Evolutionary conservation across 2,797 vertebrate species (phyloP).

Genomic region (Tenualosa ilisha): DNA sequence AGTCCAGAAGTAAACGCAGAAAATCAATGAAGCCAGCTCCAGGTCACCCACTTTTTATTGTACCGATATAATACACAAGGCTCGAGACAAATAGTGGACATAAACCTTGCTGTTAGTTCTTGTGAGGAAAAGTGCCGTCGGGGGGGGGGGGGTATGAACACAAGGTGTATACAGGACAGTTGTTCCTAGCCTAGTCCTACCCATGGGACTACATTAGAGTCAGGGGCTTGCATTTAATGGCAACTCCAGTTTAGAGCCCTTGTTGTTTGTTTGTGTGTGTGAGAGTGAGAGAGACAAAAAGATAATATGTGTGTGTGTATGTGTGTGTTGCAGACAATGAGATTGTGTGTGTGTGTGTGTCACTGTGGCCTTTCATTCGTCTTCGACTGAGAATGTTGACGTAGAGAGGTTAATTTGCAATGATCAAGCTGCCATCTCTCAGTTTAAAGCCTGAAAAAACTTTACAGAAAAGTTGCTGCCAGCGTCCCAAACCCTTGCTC

Average conservation of each 20-base stretch:
- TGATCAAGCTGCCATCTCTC: slow-evolving; percentile 4
- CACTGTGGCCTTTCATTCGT: background rate
- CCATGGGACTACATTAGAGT: background rate
- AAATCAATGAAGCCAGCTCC: slow-evolving; percentile 54
- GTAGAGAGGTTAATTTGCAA: slow-evolving; percentile 19
- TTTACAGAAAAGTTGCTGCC: background rate
- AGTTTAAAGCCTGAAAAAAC: background rate
- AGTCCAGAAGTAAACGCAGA: slow-evolving; percentile 58
- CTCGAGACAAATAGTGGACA: slow-evolving; percentile 55
- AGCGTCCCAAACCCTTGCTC: background rate
- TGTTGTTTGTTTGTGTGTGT: background rate
- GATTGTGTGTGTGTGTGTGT: background rate
- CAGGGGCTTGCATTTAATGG: background rate
- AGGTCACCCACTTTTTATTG: slow-evolving; percentile 56
- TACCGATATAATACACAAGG: slow-evolving; percentile 53
- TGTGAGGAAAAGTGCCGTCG: background rate
- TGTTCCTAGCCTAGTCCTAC: background rate
- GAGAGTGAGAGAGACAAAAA: background rate
- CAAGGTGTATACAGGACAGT: background rate
- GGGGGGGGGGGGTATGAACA: background rate
- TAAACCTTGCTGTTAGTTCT: slow-evolving; percentile 38
- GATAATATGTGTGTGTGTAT: background rate
- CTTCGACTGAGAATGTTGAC: slow-evolving; percentile 11
- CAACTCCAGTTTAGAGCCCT: background rate
- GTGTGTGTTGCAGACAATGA: background rate